phyloP scores from a whole-genome alignment of 2,888 invertebrate species.

The Augiades crinisus region DNA sequence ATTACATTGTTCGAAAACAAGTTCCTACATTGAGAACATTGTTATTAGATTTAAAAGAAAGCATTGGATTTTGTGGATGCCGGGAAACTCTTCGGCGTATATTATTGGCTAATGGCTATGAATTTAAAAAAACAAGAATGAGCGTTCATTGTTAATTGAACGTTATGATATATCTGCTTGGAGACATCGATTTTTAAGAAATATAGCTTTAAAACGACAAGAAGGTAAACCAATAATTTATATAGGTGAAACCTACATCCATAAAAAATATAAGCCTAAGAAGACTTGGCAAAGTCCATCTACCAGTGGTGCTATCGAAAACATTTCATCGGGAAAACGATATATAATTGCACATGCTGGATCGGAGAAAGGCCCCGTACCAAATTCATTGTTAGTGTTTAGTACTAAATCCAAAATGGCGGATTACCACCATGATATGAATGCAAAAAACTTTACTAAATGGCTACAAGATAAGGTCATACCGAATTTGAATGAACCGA shows the following conservation, averaged over 20 bases:
- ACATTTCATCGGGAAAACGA: slow-evolving; percentile 29
- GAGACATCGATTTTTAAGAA: too few species aligned
- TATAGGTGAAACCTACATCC: not conserved
- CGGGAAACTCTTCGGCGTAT: too few species aligned
- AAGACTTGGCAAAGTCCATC: not conserved
- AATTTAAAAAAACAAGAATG: too few species aligned
- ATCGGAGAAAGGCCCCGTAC: slow-evolving; percentile 33
- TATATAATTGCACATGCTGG: slow-evolving; percentile 34
- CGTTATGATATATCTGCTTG: too few species aligned
- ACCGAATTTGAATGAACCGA: slow-evolving; percentile 36
- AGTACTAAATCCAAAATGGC: slow-evolving; percentile 30
- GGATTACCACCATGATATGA: slow-evolving; percentile 39
- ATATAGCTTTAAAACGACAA: too few species aligned
- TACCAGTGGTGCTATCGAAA: slow-evolving; percentile 28
- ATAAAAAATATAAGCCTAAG: not conserved
- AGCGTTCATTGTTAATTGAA: too few species aligned
- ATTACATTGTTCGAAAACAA: too few species aligned
- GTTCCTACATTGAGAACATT: too few species aligned
- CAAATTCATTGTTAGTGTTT: slow-evolving; percentile 31
- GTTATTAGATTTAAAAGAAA: too few species aligned
- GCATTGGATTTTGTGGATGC: too few species aligned
- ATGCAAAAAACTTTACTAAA: slow-evolving; percentile 32
- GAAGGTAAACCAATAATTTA: not conserved
- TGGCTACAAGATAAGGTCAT: slow-evolving; percentile 39
- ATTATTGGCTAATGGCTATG: too few species aligned